These are phyloP conservation scores for Bellardia pandia DNA, from an alignment of 2,888 invertebrate genomes.

Conservation along the genomic window DNA sequence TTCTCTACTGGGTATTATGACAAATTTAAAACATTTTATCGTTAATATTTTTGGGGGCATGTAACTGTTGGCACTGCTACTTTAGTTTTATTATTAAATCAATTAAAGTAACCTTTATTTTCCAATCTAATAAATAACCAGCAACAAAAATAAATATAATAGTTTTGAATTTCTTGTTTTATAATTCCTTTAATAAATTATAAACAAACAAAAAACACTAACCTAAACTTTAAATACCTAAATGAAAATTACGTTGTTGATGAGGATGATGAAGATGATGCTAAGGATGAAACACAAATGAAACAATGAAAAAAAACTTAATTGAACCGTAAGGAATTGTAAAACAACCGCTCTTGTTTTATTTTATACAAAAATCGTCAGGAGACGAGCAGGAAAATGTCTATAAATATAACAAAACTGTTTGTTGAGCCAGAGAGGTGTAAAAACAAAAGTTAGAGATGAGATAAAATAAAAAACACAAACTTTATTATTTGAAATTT, in stretches of 20 bases:
- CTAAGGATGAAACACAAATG: not conserved
- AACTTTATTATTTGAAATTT: conserved; percentile 4
- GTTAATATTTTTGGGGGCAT: no score
- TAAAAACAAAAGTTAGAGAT: not conserved
- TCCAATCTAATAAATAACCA: conserved; percentile 1
- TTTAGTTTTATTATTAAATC: not conserved
- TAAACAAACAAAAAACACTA: not conserved
- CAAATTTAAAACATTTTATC: no score
- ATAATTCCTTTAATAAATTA: conserved; percentile 1
- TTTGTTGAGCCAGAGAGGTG: not conserved
- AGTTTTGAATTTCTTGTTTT: not conserved
- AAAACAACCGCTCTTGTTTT: not conserved
- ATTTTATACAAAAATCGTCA: not conserved
- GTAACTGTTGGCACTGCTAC: not conserved
- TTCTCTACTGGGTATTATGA: no score
- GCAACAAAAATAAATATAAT: not conserved
- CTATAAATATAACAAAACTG: not conserved
- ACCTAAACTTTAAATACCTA: not conserved
- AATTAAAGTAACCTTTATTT: conserved; percentile 1
- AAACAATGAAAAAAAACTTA: not conserved
- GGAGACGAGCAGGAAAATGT: not conserved
- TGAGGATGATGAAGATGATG: not conserved
- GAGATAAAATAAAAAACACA: not conserved
- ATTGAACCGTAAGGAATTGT: not conserved
- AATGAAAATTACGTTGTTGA: not conserved